Evolutionary conservation across 2,113 vertebrate genomes (phyloP).

Genomic region (Girardinichthys multiradiatus): DNA sequence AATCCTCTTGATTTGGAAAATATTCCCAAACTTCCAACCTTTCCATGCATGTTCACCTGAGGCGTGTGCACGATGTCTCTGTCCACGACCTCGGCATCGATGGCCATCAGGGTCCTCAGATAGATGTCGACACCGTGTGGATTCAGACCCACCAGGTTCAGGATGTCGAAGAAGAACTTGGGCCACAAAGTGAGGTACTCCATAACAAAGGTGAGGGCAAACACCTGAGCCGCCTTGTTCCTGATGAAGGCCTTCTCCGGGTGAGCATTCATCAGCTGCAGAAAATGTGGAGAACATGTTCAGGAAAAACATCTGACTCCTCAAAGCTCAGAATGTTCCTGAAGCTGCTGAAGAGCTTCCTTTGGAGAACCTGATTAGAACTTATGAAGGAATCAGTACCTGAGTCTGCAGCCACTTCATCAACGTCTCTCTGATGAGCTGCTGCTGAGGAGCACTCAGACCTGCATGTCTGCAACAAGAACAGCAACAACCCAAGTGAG

Average conservation of each 20-base stretch:
- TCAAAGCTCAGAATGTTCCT: no score
- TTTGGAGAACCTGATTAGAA: background rate
- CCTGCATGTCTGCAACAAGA: conserved; percentile 84
- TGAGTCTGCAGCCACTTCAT: conserved; percentile 97
- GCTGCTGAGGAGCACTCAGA: conserved; percentile 89
- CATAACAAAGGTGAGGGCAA: conserved; percentile 93
- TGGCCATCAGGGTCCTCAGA: conserved; percentile 95
- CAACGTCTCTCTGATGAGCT: conserved; percentile 94
- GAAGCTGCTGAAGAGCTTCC: no score
- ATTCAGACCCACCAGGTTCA: conserved; percentile 92
- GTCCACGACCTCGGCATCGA: conserved; percentile 96
- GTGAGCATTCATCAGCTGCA: conserved; percentile 88
- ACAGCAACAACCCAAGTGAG: background rate
- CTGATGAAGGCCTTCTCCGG: conserved; percentile 97
- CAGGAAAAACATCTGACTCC: no score
- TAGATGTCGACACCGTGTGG: conserved; percentile 94
- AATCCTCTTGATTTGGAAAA: no score
- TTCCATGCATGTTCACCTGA: conserved; percentile 80
- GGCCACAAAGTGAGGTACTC: conserved; percentile 97
- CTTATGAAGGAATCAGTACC: conserved; percentile 59
- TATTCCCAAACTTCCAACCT: no score
- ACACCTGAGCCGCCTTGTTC: conserved; percentile 98
- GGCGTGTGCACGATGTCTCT: conserved; percentile 91
- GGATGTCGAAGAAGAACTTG: conserved; percentile 97
- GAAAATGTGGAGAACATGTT: background rate